These are phyloP conservation scores for Cyprinodon variegatus DNA, from an alignment of 2,113 vertebrate species.

Conservation along the genomic window DNA sequence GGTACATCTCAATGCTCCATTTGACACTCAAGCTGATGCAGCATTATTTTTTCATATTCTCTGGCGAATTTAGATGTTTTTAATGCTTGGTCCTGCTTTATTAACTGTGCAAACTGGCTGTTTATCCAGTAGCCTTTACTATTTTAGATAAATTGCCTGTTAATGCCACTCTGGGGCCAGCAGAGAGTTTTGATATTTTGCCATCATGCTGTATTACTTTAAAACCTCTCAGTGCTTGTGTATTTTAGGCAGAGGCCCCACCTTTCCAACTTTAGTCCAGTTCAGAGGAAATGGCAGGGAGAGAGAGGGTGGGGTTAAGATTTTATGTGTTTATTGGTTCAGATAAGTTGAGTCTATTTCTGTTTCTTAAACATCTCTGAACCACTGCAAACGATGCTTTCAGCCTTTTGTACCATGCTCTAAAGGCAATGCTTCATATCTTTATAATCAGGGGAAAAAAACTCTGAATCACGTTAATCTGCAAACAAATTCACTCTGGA, in stretches of 20 bases:
- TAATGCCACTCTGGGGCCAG: conserved; percentile 8
- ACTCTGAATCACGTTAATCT: conserved; percentile 43
- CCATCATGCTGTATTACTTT: conserved; percentile 55
- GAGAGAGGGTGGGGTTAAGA: conserved; percentile 70
- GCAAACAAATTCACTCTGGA: conserved; percentile 13
- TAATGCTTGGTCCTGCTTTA: conserved; percentile 15
- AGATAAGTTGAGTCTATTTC: conserved; percentile 70
- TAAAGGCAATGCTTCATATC: conserved; percentile 55
- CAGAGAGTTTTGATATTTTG: conserved; percentile 47
- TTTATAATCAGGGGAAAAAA: conserved; percentile 19
- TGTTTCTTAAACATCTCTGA: conserved; percentile 61
- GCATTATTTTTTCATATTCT: conserved; percentile 7
- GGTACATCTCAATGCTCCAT: background rate
- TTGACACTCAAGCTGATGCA: background rate
- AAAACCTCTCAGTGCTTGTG: conserved; percentile 63
- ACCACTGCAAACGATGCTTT: conserved; percentile 55
- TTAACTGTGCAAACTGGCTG: conserved; percentile 20
- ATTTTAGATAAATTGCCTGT: conserved; percentile 26
- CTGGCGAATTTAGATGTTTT: conserved; percentile 2
- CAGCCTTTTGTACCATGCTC: conserved; percentile 41
- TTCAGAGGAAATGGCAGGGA: conserved; percentile 80
- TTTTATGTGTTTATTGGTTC: conserved; percentile 69
- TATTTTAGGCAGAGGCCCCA: conserved; percentile 54
- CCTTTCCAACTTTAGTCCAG: conserved; percentile 55
- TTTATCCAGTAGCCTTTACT: conserved; percentile 3